Percentiles rank a stretch among this genome's conserved stretches.
Conservation (phyloP, 2,888 invertebrate species). For the Eugnorisma glareosa region DNA sequence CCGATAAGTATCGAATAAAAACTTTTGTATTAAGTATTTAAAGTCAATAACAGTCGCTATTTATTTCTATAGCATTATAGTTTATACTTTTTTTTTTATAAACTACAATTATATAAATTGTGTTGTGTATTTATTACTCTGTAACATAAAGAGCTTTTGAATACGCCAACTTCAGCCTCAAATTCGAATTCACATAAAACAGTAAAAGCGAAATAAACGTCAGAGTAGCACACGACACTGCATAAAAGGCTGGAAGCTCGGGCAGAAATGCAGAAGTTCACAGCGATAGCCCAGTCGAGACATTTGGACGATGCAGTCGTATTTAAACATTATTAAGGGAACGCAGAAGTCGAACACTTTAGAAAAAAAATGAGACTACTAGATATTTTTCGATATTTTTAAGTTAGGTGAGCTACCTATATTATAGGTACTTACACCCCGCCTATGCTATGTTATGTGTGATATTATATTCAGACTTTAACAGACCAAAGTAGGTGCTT, state of each 20-base stretch:
- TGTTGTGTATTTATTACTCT: not conserved
- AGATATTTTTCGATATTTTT: not conserved
- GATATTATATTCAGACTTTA: too few species aligned
- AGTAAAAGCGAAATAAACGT: slow-evolving; percentile 41
- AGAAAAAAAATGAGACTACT: not conserved
- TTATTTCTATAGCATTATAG: not conserved
- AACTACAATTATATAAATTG: not conserved
- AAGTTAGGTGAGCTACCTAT: not conserved
- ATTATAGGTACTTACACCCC: not conserved
- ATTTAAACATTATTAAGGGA: not conserved
- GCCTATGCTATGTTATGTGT: not conserved
- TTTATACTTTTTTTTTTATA: not conserved
- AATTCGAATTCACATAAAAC: slow-evolving; percentile 24
- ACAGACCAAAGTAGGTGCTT: too few species aligned
- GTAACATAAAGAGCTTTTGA: not conserved
- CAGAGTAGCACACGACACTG: slow-evolving; percentile 32
- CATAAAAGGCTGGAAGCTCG: slow-evolving; percentile 46
- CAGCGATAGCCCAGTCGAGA: slow-evolving; percentile 40
- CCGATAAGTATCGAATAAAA: not conserved
- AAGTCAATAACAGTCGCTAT: too few species aligned
- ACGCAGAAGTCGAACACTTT: slow-evolving; percentile 24
- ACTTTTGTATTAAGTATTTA: not conserved
- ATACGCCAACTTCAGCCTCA: not conserved
- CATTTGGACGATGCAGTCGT: slow-evolving; percentile 45
- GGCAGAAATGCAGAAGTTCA: slow-evolving; percentile 43